Percentiles rank a stretch among this genome's conserved stretches.
These are phyloP conservation scores for Eriocheir sinensis DNA, from an alignment of 1,140 invertebrate genomes.

Conservation along the genomic window DNA sequence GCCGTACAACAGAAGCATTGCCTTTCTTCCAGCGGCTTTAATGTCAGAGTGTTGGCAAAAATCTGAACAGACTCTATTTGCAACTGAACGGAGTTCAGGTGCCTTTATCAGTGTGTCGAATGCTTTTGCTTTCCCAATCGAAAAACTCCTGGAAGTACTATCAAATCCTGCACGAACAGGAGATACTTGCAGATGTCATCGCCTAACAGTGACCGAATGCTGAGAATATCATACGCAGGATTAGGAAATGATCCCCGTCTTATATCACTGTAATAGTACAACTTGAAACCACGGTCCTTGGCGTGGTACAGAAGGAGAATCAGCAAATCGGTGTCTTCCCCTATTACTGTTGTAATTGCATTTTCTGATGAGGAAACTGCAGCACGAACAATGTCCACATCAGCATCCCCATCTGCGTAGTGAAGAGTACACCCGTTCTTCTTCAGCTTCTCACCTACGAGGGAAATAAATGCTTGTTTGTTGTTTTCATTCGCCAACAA, in stretches of 20 bases:
- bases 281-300: not conserved
- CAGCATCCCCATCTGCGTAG: not conserved
- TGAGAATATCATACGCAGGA: not conserved
- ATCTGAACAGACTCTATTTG: slow-evolving; percentile 26
- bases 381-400: slow-evolving; percentile 30
- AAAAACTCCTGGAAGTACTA: not conserved
- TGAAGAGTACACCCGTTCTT: not conserved
- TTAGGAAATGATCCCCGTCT: slow-evolving; percentile 17
- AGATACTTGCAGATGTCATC: slow-evolving; percentile 4
- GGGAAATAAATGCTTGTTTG: slow-evolving; percentile 1
- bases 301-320: too few relatives aligned
- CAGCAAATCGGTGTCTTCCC: slow-evolving; percentile 5
- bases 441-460: not conserved
- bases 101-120: not conserved
- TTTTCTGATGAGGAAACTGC: slow-evolving; percentile 37
- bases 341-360: not conserved
- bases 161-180: not conserved
- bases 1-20: not conserved
- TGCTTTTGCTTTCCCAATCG: not conserved
- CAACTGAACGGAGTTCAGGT: slow-evolving; percentile 41
- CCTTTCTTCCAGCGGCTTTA: not conserved
- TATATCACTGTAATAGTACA: slow-evolving; percentile 14
- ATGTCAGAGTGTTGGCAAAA: slow-evolving; percentile 17
- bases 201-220: slow-evolving; percentile 30
- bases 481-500: slow-evolving; percentile 39